Base-by-base conservation (phyloP, 2,888 invertebrate genomes). In the Scaptomyza tumidula region DNA sequence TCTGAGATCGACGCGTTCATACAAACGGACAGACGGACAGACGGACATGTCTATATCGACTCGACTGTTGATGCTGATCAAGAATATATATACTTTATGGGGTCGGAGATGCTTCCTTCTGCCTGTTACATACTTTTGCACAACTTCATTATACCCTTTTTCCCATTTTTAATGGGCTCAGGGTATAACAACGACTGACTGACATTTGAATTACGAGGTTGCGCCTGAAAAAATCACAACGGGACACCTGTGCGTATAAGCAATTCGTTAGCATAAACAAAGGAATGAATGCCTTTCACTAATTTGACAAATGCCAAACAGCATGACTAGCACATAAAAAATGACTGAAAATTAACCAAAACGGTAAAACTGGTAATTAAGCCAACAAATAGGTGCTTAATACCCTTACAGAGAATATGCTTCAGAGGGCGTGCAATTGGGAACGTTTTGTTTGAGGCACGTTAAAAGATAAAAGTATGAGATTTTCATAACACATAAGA, bases 131-230 rank as follows among this genome's bases (percentile, higher is more conserved):
- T n/a, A n/a, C n/a, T n/a, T n/a, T n/a, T n/a, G n/a, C n/a, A n/a
- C n/a, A n/a, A n/a, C n/a, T n/a, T n/a, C n/a, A n/a, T n/a, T n/a
- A n/a, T n/a, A n/a, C n/a, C n/a, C n/a, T n/a, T n/a, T n/a, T n/a
- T n/a, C n/a, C n/a, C n/a, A n/a, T n/a, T n/a, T n/a, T n/a, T n/a
- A n/a, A n/a, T n/a, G n/a, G n/a, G n/a, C n/a, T n/a, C n/a, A n/a
- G n/a, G n/a, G n/a, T n/a, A n/a, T n/a, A n/a, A n/a, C 37, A 53
- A 6, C 14, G 37, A 37, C 33, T 27, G 45, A 35, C 16, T 62
- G 78, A 80, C 86, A 74, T 80, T 83, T 80, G 74, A 80, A 66
- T 65, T 52, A 50, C 74, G 65, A 68, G 77, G 73, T 59, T 50
- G 33, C 37, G 58, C 10, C 31, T n/a, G 60, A 2, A 16, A 39